Conservation (phyloP, 1,140 invertebrate genomes). For the Monomorium pharaonis region DNA sequence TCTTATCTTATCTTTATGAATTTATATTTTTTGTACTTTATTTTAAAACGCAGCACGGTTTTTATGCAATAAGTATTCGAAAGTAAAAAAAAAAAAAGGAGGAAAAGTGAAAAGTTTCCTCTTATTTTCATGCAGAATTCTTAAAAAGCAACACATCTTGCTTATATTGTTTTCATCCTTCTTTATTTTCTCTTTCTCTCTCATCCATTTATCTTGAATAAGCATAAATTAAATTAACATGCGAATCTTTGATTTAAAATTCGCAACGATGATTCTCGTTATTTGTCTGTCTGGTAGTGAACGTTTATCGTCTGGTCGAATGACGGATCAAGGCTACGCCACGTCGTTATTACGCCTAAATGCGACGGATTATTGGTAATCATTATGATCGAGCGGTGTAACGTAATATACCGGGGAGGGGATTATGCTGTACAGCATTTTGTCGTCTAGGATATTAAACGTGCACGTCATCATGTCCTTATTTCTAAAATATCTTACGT, state of each 20-base stretch:
- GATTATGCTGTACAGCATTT: background rate
- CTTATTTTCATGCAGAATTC: constrained; percentile 9
- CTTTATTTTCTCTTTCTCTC: background rate
- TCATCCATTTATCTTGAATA: constrained; percentile 11
- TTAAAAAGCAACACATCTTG: background rate
- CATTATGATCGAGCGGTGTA: constrained; percentile 73
- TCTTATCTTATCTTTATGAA: constrained; percentile 38
- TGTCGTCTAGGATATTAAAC: background rate
- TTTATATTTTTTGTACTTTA: constrained; percentile 15
- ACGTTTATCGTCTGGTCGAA: constrained; percentile 26
- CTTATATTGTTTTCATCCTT: background rate
- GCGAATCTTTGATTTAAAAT: background rate
- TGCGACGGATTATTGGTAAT: constrained; percentile 74
- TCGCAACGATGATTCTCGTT: constrained; percentile 7
- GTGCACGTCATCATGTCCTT: background rate
- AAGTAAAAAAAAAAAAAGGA: background rate
- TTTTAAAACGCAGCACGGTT: background rate
- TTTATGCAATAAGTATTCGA: constrained; percentile 3
- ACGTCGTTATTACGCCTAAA: constrained; percentile 71
- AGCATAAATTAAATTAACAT: constrained; percentile 22
- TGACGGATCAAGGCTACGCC: constrained; percentile 64
- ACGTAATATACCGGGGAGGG: constrained; percentile 40
- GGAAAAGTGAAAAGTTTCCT: background rate
- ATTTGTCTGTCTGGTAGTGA: constrained; percentile 22
- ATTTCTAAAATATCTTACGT: background rate